phyloP scores from a whole-genome alignment of 2,888 invertebrate species.

The Torymus tubicola region DNA sequence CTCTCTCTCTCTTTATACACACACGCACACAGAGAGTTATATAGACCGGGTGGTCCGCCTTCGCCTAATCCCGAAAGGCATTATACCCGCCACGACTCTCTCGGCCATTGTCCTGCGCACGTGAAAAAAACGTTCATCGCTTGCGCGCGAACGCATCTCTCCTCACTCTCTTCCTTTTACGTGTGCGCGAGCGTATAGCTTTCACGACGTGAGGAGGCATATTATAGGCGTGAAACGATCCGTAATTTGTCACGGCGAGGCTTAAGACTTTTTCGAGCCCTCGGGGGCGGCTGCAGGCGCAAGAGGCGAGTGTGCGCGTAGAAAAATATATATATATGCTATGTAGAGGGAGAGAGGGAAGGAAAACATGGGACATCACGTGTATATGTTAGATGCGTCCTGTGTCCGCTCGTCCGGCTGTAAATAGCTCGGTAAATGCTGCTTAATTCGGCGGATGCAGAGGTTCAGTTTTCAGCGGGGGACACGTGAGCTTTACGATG shows the following conservation, averaged over 20 bases:
- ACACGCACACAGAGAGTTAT: neutral
- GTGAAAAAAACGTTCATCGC: constrained; percentile 57
- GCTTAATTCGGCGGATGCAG: neutral
- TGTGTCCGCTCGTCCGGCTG: neutral
- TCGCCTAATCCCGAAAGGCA: constrained; percentile 73
- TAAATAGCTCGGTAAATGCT: neutral
- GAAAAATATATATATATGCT: no score
- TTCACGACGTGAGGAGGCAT: constrained; percentile 72
- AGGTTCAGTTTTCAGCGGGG: neutral
- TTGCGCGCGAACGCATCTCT: constrained; percentile 18
- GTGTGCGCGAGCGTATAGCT: constrained; percentile 42
- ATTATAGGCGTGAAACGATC: constrained; percentile 75
- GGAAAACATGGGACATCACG: constrained; percentile 38
- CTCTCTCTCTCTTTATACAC: no score
- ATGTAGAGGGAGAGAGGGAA: neutral
- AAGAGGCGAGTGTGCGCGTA: no score
- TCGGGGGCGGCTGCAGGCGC: constrained; percentile 15
- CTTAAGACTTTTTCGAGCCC: constrained; percentile 51
- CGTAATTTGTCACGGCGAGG: constrained; percentile 73
- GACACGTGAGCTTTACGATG: no score
- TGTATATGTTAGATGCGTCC: no score
- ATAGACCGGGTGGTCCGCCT: constrained; percentile 70
- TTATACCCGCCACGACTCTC: constrained; percentile 74
- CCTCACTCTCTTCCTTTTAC: constrained; percentile 19
- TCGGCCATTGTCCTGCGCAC: constrained; percentile 67